Percentiles rank a stretch among this genome's conserved stretches.
Evolutionary conservation across 2,797 vertebrate genomes (phyloP).

Genomic region (Lepilemur ruficaudatus): DNA sequence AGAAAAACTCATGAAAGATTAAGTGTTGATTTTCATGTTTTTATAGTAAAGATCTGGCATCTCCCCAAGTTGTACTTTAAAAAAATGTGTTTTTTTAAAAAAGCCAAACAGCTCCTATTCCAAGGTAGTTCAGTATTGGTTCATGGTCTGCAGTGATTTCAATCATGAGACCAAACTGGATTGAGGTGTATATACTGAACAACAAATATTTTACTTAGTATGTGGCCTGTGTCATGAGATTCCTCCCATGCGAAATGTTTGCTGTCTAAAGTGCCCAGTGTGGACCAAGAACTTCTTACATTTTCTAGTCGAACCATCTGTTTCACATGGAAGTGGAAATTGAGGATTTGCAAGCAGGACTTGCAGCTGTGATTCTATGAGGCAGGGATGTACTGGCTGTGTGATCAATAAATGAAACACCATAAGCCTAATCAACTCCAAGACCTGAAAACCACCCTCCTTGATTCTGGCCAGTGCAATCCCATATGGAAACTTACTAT

Average conservation of each 20-base stretch:
- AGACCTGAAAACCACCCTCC: slow-evolving; percentile 57
- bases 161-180: not conserved
- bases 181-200: not conserved
- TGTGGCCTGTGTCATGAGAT: not conserved
- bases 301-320: not conserved
- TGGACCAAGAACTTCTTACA: not conserved
- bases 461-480: slow-evolving; percentile 22
- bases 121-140: not conserved
- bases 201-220: slow-evolving; percentile 5
- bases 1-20: slow-evolving; percentile 45
- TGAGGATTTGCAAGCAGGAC: slow-evolving; percentile 44
- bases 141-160: not conserved
- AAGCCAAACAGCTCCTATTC: slow-evolving; percentile 32
- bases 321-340: slow-evolving; percentile 46
- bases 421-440: slow-evolving; percentile 27
- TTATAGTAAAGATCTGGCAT: slow-evolving; percentile 63
- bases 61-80: slow-evolving; percentile 1
- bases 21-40: slow-evolving; percentile 61
- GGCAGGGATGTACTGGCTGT: not conserved
- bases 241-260: not conserved
- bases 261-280: not conserved
- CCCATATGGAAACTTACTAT: slow-evolving; percentile 63
- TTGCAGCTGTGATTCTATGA: slow-evolving; percentile 48
- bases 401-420: slow-evolving; percentile 24
- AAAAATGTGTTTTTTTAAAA: slow-evolving; percentile 36